Evolutionary conservation across 2,113 vertebrate species (phyloP), one percentile per base, ranked within the genome.

Genomic region (Columba janthina): DNA sequence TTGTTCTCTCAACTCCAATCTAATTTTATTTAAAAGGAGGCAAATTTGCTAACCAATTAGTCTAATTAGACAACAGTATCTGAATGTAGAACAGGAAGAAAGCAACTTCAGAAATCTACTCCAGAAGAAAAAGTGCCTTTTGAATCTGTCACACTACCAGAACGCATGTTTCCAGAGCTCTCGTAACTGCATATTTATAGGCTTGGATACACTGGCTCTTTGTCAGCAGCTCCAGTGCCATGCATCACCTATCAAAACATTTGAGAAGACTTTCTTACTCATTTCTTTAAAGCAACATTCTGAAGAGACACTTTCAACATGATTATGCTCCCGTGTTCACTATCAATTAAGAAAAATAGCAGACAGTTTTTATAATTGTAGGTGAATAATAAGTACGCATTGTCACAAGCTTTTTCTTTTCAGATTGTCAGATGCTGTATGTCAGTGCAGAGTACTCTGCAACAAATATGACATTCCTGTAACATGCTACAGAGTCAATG

Each of bases 181-280:
- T 93, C 3, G 3, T 91, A 95, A 85, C 72, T 91, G 85, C 76
- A 16, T 95, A 94, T 94, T 96, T 94, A 96, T 86, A 95, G 92
- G 72, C 38, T 88, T 80, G 72, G 88, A 60, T 88, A 70, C 58
- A 86, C 6, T 48, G 92, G 92, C 88, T 94, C 76, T 83, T 86
- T 9, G 11, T 88, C 85, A 94, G 93, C 82, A 96, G 75, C 61
- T 92, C 70, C 64, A 86, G 71, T 71, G 77, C 85, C 77, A 81
- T 93, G 94, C 91, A 90, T 96, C 94, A 97, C 90, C 85, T 89
- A 80, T 94, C 93, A 96, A 94, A 97, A 90, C 95, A 93, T 81
- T 74, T 64, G 61, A 96, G 72, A 90, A 80, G 82, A 74, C 76
- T 90, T 97, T 95, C 88, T 93, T 94, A 94, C 90, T 91, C 81